A percentile compares a stretch with the other conserved stretches of the same genome.
phyloP scores from a whole-genome alignment of 2,888 invertebrate species.

The Odontothrips loti region DNA sequence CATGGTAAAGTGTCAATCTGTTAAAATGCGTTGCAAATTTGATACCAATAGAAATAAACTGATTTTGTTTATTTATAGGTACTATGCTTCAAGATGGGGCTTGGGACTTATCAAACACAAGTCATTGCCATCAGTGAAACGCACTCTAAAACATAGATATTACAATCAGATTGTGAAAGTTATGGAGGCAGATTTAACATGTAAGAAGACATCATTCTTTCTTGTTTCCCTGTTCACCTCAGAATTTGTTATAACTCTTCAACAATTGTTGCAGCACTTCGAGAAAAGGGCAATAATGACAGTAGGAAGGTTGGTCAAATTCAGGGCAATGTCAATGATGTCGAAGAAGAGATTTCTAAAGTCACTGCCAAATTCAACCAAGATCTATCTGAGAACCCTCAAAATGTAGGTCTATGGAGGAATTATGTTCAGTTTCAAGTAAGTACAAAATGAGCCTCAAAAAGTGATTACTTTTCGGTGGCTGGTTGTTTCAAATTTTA shows the following conservation, averaged over 20 bases:
- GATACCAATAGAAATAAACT: background rate
- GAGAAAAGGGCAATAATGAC: conserved; percentile 29
- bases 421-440: conserved; percentile 57
- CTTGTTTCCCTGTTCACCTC: background rate
- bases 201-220: conserved; percentile 34
- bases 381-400: conserved; percentile 50
- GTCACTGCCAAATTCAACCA: conserved; percentile 55
- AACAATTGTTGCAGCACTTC: conserved; percentile 33
- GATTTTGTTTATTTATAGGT: conserved; percentile 32
- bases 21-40: background rate
- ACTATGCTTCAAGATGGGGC: conserved; percentile 24
- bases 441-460: conserved; percentile 32
- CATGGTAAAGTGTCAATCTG: conserved; percentile 49
- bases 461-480: conserved; percentile 14
- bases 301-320: conserved; percentile 35
- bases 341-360: conserved; percentile 51
- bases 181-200: conserved; percentile 36
- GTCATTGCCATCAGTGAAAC: conserved; percentile 39
- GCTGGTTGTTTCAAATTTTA: conserved; percentile 39
- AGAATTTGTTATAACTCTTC: conserved; percentile 36
- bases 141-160: conserved; percentile 38
- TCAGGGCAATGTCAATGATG: conserved; percentile 37
- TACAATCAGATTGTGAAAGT: conserved; percentile 39
- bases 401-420: conserved; percentile 56
- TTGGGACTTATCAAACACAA: conserved; percentile 40